Conservation (phyloP, 2,888 invertebrate species). For the Andrena praecox region DNA sequence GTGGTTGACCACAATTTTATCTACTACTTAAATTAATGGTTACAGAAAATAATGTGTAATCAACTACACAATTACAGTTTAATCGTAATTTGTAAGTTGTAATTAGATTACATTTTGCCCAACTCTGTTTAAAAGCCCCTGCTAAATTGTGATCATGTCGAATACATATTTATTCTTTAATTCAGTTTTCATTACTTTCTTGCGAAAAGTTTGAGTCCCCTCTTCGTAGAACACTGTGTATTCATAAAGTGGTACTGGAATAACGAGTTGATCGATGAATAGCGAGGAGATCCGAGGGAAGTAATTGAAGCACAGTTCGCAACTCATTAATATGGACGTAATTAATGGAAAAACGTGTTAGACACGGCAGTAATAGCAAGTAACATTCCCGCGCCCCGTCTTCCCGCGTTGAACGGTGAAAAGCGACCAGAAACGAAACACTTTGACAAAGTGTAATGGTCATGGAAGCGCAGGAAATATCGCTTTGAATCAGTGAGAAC, state of each 20-base stretch:
- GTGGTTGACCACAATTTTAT: no score
- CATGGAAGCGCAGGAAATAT: not conserved
- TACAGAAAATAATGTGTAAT: no score
- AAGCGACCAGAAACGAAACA: slow-evolving; percentile 1
- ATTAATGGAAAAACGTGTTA: slow-evolving; percentile 17
- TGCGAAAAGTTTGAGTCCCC: not conserved
- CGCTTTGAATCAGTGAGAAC: not conserved
- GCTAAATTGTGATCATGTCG: not conserved
- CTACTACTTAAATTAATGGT: no score
- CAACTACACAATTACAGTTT: no score
- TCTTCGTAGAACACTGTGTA: not conserved
- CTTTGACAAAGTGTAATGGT: not conserved
- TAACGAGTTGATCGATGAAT: not conserved
- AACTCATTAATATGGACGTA: slow-evolving; percentile 7
- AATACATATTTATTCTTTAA: not conserved
- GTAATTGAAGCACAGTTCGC: not conserved
- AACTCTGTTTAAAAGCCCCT: not conserved
- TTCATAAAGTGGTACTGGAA: not conserved
- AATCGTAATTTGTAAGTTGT: no score
- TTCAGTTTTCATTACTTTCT: not conserved
- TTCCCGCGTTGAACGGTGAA: not conserved
- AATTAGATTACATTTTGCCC: no score
- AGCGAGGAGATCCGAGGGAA: no score
- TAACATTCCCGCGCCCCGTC: not conserved
- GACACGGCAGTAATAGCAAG: not conserved